Conservation (phyloP, 1,140 invertebrate species). For the Campoletis sonorensis region DNA sequence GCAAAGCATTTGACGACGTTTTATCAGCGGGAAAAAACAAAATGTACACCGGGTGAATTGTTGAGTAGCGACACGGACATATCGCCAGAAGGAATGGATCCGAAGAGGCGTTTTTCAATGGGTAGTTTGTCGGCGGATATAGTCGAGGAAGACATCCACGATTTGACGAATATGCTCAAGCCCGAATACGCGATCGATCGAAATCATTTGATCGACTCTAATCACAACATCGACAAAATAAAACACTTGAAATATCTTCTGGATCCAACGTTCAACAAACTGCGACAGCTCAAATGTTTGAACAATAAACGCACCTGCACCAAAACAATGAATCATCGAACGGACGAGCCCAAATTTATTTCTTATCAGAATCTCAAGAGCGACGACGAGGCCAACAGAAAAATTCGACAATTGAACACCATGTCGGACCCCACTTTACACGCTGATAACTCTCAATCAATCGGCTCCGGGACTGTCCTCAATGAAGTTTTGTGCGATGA, state of each 20-base stretch:
- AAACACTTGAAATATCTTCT: conserved; percentile 70
- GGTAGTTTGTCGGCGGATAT: conserved; percentile 56
- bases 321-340: conserved; percentile 58
- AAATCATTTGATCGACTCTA: conserved; percentile 70
- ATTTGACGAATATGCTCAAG: conserved; percentile 71
- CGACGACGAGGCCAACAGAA: conserved; percentile 55
- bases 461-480: conserved; percentile 45
- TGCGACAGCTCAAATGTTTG: conserved; percentile 66
- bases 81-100: conserved; percentile 63
- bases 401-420: conserved; percentile 63
- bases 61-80: conserved; percentile 63
- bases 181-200: conserved; percentile 68
- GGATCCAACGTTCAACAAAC: conserved; percentile 72
- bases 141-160: conserved; percentile 69
- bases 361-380: conserved; percentile 72
- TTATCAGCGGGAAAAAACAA: conserved; percentile 57
- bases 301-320: conserved; percentile 62
- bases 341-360: conserved; percentile 64
- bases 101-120: conserved; percentile 32
- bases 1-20: conserved; percentile 62
- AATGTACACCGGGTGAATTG: conserved; percentile 58
- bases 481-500: conserved; percentile 51
- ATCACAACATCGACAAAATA: conserved; percentile 72
- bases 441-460: conserved; percentile 49
- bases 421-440: conserved; percentile 70